phyloP scores from a whole-genome alignment of 2,797 vertebrate species.

The Spinus olivaceus region DNA sequence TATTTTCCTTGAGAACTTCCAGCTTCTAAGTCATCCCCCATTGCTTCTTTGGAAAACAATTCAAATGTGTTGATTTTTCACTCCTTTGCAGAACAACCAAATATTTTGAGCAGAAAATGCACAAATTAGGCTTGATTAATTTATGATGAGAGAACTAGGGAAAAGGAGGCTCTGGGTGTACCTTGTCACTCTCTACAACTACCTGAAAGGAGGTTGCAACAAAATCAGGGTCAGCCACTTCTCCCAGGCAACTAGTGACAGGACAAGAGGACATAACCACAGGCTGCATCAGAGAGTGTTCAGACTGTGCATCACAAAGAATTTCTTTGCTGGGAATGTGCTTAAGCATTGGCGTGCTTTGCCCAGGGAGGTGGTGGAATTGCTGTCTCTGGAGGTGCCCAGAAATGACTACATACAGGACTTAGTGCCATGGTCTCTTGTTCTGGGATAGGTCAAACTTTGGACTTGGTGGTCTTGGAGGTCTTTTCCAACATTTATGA shows the following conservation, averaged over 20 bases:
- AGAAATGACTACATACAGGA: not conserved
- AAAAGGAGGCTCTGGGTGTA: not conserved
- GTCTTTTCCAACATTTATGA: not conserved
- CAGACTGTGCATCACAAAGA: not conserved
- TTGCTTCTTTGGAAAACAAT: not conserved
- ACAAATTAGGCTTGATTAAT: not conserved
- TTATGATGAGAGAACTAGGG: not conserved
- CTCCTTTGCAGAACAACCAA: not conserved
- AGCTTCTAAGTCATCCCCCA: not conserved
- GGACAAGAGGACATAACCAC: not conserved
- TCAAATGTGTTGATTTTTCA: not conserved
- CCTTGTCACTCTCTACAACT: not conserved
- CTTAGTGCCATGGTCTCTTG: not conserved
- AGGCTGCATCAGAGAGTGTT: not conserved
- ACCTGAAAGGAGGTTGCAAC: not conserved
- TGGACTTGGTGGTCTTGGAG: not conserved
- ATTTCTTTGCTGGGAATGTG: not conserved
- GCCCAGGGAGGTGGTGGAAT: not conserved
- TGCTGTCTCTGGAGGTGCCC: not conserved
- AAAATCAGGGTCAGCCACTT: accelerated
- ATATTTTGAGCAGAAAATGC: not conserved
- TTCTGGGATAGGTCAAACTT: not conserved
- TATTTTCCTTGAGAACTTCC: not conserved
- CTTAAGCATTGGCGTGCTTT: not conserved
- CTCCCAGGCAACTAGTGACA: not conserved